Base-by-base conservation (phyloP, 2,113 vertebrate genomes). In the Eretmochelys imbricata region DNA sequence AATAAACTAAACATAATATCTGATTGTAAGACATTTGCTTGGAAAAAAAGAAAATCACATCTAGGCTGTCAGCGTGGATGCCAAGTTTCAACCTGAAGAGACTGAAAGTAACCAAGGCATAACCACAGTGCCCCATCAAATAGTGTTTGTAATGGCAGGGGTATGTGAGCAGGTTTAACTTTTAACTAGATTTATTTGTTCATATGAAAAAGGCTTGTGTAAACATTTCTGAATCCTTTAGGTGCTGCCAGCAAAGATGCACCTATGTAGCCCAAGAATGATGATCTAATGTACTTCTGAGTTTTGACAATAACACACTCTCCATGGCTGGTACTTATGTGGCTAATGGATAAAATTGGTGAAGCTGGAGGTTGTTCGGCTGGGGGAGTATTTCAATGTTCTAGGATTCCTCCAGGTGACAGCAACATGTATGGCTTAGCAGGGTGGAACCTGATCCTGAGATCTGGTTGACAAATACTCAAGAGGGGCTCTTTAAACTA, bases 1-100 rank as follows among this genome's bases (percentile, higher is more conserved):
- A 97, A 94, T 79, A 59, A 94, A 93, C 84, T 91, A 86, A 94
- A 92, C 89, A 90, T 95, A 95, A 97, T 89, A 55, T 93, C 89
- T 93, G 85, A 93, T 54, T 97, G 54, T 82, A 93, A 98, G 87
- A 91, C 6, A 79, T 69, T 85, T 50, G 79, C 93, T 96, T 46
- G 84, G 62, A 85, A 94, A 96, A 88, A 76, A 95, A 72, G 31
- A 89, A 96, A 93, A 95, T 50, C 75, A 76, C 81, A 92, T 94
- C 85, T 91, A 93, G 27, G 76, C 57, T 95, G 83, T 95, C 87
- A 96, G 92, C 35, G 49, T 75, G 8, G 8, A 88, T 89, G 88
- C 55, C 82, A 92, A 54, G 25, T 96, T 94, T 89, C 46, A 96
- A 65, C 85, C 62, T 89, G 86, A 76, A 51, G n/a, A 89, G 84